A percentile compares a stretch with the other conserved stretches of the same genome.
phyloP scores from a whole-genome alignment of 2,797 vertebrate genomes.

The Borostomias antarcticus region DNA sequence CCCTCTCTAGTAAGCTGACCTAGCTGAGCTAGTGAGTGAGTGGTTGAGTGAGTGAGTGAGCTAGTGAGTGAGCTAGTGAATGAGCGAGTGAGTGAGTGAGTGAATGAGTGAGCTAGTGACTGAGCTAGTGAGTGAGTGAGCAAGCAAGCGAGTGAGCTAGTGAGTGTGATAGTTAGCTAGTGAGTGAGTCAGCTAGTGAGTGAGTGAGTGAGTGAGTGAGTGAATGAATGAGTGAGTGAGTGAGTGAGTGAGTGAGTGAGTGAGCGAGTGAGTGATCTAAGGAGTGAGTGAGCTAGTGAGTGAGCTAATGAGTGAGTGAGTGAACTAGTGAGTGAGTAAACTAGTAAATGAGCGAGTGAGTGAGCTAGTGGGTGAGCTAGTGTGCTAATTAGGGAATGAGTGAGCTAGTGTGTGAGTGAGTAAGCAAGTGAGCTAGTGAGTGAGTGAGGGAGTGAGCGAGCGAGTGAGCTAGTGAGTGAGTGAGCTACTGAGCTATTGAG shows the following conservation, averaged over 20 bases:
- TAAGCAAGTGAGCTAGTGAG: neutral
- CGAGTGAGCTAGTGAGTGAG: neutral
- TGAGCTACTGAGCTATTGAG: neutral
- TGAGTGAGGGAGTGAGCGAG: neutral
- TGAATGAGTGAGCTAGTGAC: neutral
- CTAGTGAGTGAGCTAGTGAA: neutral
- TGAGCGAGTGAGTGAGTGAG: neutral
- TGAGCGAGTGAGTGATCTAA: too few species aligned
- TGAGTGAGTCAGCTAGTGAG: neutral
- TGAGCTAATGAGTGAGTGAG: neutral
- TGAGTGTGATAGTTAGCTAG: neutral
- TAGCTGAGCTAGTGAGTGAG: neutral
- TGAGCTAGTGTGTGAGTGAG: neutral
- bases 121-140: neutral
- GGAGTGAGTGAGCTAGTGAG: too few species aligned
- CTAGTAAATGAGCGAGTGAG: neutral
- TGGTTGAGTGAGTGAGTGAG: neutral
- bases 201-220: neutral
- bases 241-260: neutral
- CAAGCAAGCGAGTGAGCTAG: neutral
- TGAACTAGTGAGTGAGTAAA: neutral
- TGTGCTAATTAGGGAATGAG: too few species aligned
- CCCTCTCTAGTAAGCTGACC: constrained; percentile 22
- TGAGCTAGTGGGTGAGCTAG: neutral
- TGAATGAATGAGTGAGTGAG: neutral